Percentiles rank a stretch among this genome's conserved stretches.
Evolutionary conservation across 2,888 invertebrate species (phyloP).

Genomic region (Thecophora atra): DNA sequence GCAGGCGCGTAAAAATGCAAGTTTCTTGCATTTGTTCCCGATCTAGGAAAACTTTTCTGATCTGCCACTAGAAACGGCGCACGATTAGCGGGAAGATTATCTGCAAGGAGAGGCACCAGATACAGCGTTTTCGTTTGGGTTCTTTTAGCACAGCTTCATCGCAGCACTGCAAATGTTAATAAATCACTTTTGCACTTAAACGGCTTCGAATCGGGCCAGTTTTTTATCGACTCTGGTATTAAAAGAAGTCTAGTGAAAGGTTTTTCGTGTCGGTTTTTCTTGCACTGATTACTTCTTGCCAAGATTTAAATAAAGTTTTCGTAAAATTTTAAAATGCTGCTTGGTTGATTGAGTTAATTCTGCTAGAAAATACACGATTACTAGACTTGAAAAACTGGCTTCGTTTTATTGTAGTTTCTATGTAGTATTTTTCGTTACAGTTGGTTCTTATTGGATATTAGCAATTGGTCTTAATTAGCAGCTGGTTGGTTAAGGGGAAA

Average conservation of each 20-base stretch:
- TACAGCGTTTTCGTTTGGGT: conserved; percentile 8
- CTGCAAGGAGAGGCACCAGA: background rate
- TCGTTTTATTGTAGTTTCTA: too few relatives aligned
- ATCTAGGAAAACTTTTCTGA: background rate
- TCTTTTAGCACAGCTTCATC: background rate
- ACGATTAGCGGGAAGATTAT: background rate
- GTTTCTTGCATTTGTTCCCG: background rate
- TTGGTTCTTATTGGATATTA: too few relatives aligned
- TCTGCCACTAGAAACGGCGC: background rate
- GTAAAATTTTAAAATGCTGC: too few relatives aligned
- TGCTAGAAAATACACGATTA: too few relatives aligned
- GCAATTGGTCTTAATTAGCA: too few relatives aligned
- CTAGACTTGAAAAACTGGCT: too few relatives aligned
- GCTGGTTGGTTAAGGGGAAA: too few relatives aligned
- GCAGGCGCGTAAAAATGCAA: conserved; percentile 29
- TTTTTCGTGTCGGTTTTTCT: background rate
- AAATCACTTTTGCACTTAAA: conserved; percentile 21
- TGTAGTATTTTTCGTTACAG: too few relatives aligned
- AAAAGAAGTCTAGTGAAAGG: conserved; percentile 19
- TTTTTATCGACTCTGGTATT: conserved; percentile 7
- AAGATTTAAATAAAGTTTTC: too few relatives aligned
- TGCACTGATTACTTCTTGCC: background rate
- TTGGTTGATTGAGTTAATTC: too few relatives aligned
- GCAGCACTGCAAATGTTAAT: conserved; percentile 15
- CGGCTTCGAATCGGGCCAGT: conserved; percentile 7